Conservation (phyloP, 2,888 invertebrate genomes). For the Tenthredo amoena region DNA sequence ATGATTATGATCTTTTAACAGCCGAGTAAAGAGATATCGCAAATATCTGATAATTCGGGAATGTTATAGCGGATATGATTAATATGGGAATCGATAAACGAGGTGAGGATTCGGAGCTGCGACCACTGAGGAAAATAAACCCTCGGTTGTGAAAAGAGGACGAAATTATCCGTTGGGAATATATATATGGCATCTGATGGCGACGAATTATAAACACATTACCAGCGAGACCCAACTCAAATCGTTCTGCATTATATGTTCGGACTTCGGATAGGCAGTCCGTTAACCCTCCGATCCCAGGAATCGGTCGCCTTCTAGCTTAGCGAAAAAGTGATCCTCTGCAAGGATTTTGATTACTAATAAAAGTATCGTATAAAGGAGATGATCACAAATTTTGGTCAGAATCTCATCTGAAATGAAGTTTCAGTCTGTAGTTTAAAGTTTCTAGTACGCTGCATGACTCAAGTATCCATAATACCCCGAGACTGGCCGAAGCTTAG, state of each 20-base stretch:
- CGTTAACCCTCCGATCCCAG: background rate
- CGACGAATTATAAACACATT: constrained; percentile 38
- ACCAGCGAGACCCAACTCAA: constrained; percentile 8
- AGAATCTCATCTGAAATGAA: background rate
- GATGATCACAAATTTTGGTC: background rate
- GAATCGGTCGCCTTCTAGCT: background rate
- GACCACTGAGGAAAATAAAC: background rate
- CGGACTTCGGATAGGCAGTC: constrained; percentile 9
- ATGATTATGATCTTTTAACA: background rate
- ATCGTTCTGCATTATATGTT: constrained; percentile 1
- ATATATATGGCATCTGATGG: background rate
- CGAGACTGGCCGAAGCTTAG: background rate
- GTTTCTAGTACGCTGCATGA: background rate
- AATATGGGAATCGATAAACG: background rate
- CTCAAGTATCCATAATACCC: background rate
- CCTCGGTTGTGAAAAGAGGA: constrained; percentile 3
- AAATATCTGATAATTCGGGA: background rate
- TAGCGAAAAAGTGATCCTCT: too few species aligned
- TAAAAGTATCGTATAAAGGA: background rate
- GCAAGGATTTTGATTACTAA: background rate
- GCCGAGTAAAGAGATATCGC: background rate
- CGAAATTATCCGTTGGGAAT: background rate
- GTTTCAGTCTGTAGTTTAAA: background rate
- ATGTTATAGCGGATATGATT: background rate
- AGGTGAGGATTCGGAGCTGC: background rate